phyloP scores from a whole-genome alignment of 2,888 invertebrate genomes.

The Omphaloscelis lunosa region DNA sequence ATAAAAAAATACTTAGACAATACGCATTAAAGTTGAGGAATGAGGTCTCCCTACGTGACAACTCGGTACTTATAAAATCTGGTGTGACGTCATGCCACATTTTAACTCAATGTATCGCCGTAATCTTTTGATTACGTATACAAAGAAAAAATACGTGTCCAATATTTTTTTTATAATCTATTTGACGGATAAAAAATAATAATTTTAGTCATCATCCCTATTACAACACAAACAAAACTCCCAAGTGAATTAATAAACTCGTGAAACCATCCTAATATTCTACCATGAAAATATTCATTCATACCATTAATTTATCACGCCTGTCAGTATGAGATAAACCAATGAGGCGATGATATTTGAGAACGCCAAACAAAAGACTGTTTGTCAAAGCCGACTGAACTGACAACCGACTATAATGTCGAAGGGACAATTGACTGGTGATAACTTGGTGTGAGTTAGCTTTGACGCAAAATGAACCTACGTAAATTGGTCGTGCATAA shows the following conservation, averaged over 20 bases:
- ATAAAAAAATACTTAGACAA: no score
- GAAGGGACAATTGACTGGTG: neutral
- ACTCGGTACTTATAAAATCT: no score
- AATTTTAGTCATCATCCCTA: no score
- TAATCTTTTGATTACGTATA: no score
- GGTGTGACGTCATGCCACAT: no score
- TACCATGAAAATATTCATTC: slow-evolving; percentile 7
- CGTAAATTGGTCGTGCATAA: neutral
- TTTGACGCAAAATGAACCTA: neutral
- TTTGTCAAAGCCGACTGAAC: slow-evolving; percentile 24
- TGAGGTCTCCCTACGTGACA: no score
- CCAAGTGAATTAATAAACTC: neutral
- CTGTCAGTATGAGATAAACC: slow-evolving; percentile 22
- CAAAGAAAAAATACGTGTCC: no score
- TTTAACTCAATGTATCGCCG: no score
- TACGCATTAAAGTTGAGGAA: no score
- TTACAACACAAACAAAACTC: slow-evolving; percentile 2
- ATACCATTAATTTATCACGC: slow-evolving; percentile 23
- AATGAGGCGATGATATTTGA: slow-evolving; percentile 30
- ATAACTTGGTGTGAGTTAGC: neutral
- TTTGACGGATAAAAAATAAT: no score
- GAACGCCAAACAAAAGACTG: slow-evolving; percentile 48
- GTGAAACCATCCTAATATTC: neutral
- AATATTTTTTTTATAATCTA: no score
- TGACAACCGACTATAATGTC: neutral